Conservation (phyloP, 2,113 vertebrate genomes). For the Nipponia nippon region DNA sequence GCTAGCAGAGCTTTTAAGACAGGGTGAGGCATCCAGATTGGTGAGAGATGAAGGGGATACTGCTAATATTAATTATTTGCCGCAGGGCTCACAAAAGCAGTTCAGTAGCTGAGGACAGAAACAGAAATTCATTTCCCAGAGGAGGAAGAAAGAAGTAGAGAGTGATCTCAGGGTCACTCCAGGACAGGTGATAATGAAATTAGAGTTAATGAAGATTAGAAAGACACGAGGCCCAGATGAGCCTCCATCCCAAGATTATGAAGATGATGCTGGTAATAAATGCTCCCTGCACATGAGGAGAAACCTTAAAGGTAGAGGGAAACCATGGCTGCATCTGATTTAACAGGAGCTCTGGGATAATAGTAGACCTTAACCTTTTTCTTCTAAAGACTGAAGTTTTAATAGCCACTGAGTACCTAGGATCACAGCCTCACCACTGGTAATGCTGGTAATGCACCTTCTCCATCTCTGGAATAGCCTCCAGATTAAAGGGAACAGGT, state of each 20-base stretch:
- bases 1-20: neutral
- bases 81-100: constrained; percentile 40
- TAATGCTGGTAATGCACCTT: neutral
- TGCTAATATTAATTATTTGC: constrained; percentile 55
- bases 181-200: constrained; percentile 80
- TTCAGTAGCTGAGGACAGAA: constrained; percentile 43
- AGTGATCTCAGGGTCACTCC: constrained; percentile 67
- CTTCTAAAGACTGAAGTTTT: neutral
- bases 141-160: constrained; percentile 57
- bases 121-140: constrained; percentile 71
- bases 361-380: neutral
- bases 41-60: constrained; percentile 13
- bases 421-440: neutral
- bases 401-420: neutral
- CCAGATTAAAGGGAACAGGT: neutral
- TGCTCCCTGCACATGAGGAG: neutral
- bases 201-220: constrained; percentile 75
- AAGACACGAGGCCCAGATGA: constrained; percentile 66
- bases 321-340: neutral
- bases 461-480: neutral
- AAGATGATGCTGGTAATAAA: constrained; percentile 8
- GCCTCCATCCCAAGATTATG: constrained; percentile 19
- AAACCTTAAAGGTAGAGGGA: neutral
- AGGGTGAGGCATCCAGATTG: neutral
- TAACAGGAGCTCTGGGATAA: neutral